Percentiles rank a stretch among this genome's conserved stretches.
Evolutionary conservation across 2,113 vertebrate genomes (phyloP).

Genomic region (Arizona elegans): DNA sequence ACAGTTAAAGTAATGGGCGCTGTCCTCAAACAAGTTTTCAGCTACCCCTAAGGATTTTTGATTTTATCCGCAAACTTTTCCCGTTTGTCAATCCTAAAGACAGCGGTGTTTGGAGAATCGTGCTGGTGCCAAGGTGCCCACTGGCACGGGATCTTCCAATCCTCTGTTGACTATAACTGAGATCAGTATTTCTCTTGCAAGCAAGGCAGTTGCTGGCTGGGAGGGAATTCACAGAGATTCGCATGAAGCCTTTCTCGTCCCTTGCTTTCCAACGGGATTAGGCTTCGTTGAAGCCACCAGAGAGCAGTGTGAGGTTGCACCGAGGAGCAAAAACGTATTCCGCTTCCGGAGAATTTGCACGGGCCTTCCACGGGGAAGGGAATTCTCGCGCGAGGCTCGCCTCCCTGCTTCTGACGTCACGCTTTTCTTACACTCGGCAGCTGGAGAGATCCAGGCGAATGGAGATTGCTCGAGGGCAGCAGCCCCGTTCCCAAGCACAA

Average conservation of each 20-base stretch:
- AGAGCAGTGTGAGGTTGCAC: neutral
- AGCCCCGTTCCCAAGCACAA: neutral
- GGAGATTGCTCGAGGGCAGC: neutral
- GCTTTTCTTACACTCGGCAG: neutral
- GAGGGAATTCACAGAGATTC: neutral
- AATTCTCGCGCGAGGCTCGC: neutral
- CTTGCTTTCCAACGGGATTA: neutral
- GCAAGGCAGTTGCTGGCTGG: too few species aligned
- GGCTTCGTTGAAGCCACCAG: neutral
- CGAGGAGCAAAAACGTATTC: accelerated
- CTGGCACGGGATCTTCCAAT: neutral
- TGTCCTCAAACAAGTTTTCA: neutral
- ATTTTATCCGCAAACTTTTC: neutral
- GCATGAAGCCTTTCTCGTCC: neutral
- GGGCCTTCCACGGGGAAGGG: neutral
- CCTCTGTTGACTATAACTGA: too few species aligned
- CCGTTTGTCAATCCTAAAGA: neutral
- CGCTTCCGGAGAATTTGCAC: neutral
- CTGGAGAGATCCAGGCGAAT: neutral
- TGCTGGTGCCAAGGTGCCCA: neutral
- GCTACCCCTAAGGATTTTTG: neutral
- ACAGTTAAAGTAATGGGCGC: neutral
- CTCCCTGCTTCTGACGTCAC: neutral
- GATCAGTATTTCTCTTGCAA: too few species aligned
- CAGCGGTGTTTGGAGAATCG: neutral